Conservation (phyloP, 1,140 invertebrate species). For the Drosophila nigromelanica region DNA sequence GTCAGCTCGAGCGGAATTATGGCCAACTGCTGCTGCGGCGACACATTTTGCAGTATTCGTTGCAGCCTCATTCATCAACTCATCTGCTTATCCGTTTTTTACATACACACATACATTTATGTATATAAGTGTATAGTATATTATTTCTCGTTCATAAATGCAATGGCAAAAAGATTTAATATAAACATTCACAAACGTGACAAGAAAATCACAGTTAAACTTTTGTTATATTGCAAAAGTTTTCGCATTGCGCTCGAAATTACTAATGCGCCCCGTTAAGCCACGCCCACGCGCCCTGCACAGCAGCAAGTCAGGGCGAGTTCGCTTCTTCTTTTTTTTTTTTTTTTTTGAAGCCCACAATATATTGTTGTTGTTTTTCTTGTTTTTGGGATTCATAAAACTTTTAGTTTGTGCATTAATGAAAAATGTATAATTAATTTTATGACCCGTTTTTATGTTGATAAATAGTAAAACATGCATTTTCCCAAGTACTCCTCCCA, state of each 20-base stretch:
- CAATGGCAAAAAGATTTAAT: slow-evolving; percentile 33
- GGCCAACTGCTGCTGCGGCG: slow-evolving; percentile 16
- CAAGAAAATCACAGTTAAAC: slow-evolving; percentile 75
- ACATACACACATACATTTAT: not conserved
- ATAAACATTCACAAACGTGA: slow-evolving; percentile 62
- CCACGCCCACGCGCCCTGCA: not conserved
- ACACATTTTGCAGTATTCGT: slow-evolving; percentile 31
- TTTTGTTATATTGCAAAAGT: slow-evolving; percentile 76
- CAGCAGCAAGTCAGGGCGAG: not conserved
- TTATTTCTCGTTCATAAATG: slow-evolving; percentile 16
- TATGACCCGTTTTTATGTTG: slow-evolving; percentile 24
- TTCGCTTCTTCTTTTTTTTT: not conserved
- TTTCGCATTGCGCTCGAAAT: slow-evolving; percentile 60
- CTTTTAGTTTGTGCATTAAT: slow-evolving; percentile 38
- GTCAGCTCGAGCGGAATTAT: slow-evolving; percentile 38
- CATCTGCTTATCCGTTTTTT: slow-evolving; percentile 34
- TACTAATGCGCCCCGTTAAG: slow-evolving; percentile 30
- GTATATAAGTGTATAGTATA: slow-evolving; percentile 8
- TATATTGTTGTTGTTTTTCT: slow-evolving; percentile 20
- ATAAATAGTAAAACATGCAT: slow-evolving; percentile 37
- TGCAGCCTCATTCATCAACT: slow-evolving; percentile 25
- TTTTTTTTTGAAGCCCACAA: slow-evolving; percentile 5
- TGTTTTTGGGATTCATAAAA: slow-evolving; percentile 23
- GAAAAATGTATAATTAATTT: slow-evolving; percentile 48
- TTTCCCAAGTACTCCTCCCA: slow-evolving; percentile 11